Evolutionary conservation across 2,888 invertebrate species (phyloP), one percentile per base, ranked within the genome.

Genomic region (Xylocampa areola): DNA sequence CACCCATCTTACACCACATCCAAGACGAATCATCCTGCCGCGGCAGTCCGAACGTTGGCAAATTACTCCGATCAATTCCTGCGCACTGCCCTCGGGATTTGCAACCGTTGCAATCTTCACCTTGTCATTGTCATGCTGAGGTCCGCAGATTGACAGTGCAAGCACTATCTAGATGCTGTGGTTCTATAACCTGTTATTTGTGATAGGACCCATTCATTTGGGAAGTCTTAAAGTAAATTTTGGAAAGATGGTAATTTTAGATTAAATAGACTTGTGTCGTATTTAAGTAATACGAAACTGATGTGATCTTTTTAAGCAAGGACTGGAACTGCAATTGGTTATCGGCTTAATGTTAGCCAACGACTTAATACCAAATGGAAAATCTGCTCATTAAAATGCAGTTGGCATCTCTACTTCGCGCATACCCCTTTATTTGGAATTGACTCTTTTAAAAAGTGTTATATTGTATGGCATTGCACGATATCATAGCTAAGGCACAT

Each of bases 11-110:
- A 61, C 8, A 17, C 65, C 58, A 35, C n/a, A 14, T n/a, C 52
- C 45, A 58, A 84, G 85, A 88, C 71, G 79, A 80, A 87, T 88
- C 76, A 81, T 58, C 73, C 73, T 65, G 67, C 77, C 75, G 72
- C 71, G 61, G 68, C 77, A 74, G 79, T 76, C 82, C 81, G 82
- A 83, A 82, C 82, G 80, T 81, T 79, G 75, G 84, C 85, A 90
- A 90, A 91, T 92, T 89, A 89, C 90, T 76, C 70, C 88, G 86
- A 91, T 91, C 91, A 89, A 91, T 91, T 87, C 81, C 84, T 76
- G 79, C 61, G 72, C 77, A 73, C 68, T 79, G 73, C 86, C 80
- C 79, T 36, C 54, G 85, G 85, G 87, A 88, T 86, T 88, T 85
- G 86, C 86, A 85, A 81, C 81, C 80, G 83, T 81, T 87, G 87